These are phyloP conservation scores for Spondyliosoma cantharus DNA, from an alignment of 2,797 vertebrate genomes.

Conservation along the genomic window DNA sequence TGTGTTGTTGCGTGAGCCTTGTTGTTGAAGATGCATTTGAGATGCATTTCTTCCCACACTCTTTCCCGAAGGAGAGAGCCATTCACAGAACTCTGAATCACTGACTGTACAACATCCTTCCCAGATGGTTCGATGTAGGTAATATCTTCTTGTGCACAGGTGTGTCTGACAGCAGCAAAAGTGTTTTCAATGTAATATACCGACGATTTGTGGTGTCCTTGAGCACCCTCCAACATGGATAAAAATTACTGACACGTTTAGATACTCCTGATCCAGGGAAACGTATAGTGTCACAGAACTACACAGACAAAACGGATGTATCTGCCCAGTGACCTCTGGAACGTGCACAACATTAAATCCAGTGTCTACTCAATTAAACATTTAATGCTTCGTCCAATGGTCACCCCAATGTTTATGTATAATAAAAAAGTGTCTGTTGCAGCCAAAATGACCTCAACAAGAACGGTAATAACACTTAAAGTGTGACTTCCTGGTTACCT, in stretches of 20 bases:
- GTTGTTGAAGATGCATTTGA: slow-evolving; percentile 66
- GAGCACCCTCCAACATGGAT: background rate
- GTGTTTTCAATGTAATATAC: background rate
- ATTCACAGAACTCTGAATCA: slow-evolving; percentile 35
- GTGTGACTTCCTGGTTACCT: too few relatives aligned
- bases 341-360: slow-evolving; percentile 26
- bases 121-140: slow-evolving; percentile 1
- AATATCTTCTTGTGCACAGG: slow-evolving; percentile 25
- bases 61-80: slow-evolving; percentile 51
- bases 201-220: background rate
- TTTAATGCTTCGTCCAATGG: slow-evolving; percentile 2
- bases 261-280: background rate
- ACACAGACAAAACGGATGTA: slow-evolving; percentile 2
- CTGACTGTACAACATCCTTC: slow-evolving; percentile 13
- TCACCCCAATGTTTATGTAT: slow-evolving; percentile 13
- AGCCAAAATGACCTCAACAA: slow-evolving; percentile 1
- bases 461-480: too few relatives aligned
- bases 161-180: slow-evolving; percentile 18
- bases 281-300: background rate
- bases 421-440: slow-evolving; percentile 5
- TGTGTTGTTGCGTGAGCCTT: slow-evolving; percentile 52
- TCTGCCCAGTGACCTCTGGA: slow-evolving; percentile 15
- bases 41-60: slow-evolving; percentile 61
- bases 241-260: slow-evolving; percentile 17
- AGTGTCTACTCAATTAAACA: slow-evolving; percentile 39